A percentile compares a stretch with the other conserved stretches of the same genome.
These are phyloP conservation scores for Sebastes matsubarae DNA, from an alignment of 2,797 vertebrate genomes.

Conservation along the genomic window DNA sequence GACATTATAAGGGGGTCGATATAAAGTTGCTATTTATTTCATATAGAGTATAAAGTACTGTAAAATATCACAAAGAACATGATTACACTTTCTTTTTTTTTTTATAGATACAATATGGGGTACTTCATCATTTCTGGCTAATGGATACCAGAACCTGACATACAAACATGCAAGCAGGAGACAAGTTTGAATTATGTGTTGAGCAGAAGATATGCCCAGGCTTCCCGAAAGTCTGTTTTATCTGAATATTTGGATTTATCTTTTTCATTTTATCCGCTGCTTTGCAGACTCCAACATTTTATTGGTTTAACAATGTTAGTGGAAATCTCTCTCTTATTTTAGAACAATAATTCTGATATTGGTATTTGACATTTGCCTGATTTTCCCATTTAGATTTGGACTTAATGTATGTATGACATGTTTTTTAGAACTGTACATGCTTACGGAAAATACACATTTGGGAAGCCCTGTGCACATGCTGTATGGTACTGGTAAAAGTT, in stretches of 20 bases:
- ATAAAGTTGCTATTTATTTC: slow-evolving; percentile 77
- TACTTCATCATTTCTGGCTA: slow-evolving; percentile 41
- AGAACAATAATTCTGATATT: background rate
- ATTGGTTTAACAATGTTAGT: background rate
- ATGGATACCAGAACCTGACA: slow-evolving; percentile 40
- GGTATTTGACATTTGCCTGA: background rate
- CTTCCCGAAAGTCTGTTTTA: slow-evolving; percentile 11
- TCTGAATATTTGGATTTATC: background rate
- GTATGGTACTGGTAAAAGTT: slow-evolving; percentile 37
- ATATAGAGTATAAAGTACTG: slow-evolving; percentile 71
- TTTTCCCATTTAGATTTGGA: background rate
- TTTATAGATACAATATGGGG: slow-evolving; percentile 63
- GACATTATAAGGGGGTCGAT: slow-evolving; percentile 38
- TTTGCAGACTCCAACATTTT: background rate
- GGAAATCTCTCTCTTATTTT: background rate
- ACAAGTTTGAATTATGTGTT: slow-evolving; percentile 7
- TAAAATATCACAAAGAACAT: slow-evolving; percentile 75
- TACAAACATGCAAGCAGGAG: slow-evolving; percentile 44
- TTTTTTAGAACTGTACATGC: background rate
- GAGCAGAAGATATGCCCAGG: background rate
- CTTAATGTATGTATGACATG: background rate
- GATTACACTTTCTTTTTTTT: slow-evolving; percentile 54
- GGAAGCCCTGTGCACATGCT: slow-evolving; percentile 8
- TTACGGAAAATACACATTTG: background rate
- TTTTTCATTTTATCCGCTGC: background rate